Evolutionary conservation across 2,113 vertebrate species (phyloP).

Genomic region (Numida meleagris): DNA sequence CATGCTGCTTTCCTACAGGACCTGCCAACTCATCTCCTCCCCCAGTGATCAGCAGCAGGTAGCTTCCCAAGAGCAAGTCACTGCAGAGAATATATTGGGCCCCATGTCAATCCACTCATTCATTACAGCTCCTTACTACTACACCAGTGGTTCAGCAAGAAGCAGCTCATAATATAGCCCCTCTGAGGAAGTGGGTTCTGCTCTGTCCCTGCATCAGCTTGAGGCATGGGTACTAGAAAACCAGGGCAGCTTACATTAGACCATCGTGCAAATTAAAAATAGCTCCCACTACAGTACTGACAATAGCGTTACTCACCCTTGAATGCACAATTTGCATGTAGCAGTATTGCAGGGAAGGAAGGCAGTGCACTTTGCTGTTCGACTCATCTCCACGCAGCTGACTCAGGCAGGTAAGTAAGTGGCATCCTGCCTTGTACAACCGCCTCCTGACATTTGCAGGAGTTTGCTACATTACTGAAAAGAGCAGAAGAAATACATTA

Average conservation of each 20-base stretch:
- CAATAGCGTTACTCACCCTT: neutral
- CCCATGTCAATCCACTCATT: neutral
- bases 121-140: neutral
- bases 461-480: neutral
- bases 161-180: neutral
- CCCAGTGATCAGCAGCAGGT: neutral
- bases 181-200: neutral
- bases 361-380: neutral
- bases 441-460: neutral
- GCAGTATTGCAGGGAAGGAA: neutral
- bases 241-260: neutral
- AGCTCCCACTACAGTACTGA: constrained; percentile 14
- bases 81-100: neutral
- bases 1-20: neutral
- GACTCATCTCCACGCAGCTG: neutral
- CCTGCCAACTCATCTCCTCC: neutral
- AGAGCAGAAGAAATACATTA: neutral
- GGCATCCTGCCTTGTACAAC: neutral
- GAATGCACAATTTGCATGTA: neutral
- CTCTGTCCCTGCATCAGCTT: neutral
- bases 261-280: constrained; percentile 24
- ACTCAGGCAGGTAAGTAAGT: neutral
- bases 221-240: neutral
- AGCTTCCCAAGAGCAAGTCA: neutral
- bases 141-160: neutral